Conservation (phyloP, 64 coral and sea anemone species). For the Stichodactyla helianthus region DNA sequence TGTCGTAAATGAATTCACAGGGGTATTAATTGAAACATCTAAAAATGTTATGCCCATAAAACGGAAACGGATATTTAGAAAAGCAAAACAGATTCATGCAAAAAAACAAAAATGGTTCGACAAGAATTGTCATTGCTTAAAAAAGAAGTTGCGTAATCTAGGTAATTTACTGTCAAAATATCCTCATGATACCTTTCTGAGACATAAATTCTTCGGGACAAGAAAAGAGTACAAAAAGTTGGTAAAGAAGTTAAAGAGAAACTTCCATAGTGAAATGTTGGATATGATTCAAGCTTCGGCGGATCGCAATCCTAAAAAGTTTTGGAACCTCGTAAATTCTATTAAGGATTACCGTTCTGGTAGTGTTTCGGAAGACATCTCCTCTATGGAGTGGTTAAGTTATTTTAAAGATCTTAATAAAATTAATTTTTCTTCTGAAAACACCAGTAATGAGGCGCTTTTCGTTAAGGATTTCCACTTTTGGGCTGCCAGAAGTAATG, state of each 20-base stretch:
- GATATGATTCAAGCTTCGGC: constrained; percentile 14
- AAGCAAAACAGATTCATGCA: background rate
- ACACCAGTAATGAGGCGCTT: background rate
- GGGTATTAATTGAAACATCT: too few relatives aligned
- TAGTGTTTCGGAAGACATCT: constrained; percentile 4
- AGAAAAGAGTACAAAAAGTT: constrained; percentile 26
- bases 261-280: constrained; percentile 13
- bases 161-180: constrained; percentile 16
- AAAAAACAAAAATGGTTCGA: constrained; percentile 14
- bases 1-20: too few relatives aligned
- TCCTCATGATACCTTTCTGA: constrained; percentile 10
- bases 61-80: too few relatives aligned
- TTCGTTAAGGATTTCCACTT: constrained; percentile 24
- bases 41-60: too few relatives aligned
- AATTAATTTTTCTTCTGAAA: background rate
- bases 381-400: constrained; percentile 10
- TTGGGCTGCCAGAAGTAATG: constrained; percentile 13
- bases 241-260: constrained; percentile 17
- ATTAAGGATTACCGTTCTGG: background rate
- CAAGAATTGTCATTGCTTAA: constrained; percentile 3
- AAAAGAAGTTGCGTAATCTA: constrained; percentile 21
- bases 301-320: constrained; percentile 29
- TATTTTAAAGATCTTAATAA: constrained; percentile 41
- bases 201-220: constrained; percentile 14
- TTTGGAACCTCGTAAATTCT: constrained; percentile 23